These are phyloP conservation scores for Turdus rufiventris DNA, from an alignment of 2,113 vertebrate species.

Conservation along the genomic window DNA sequence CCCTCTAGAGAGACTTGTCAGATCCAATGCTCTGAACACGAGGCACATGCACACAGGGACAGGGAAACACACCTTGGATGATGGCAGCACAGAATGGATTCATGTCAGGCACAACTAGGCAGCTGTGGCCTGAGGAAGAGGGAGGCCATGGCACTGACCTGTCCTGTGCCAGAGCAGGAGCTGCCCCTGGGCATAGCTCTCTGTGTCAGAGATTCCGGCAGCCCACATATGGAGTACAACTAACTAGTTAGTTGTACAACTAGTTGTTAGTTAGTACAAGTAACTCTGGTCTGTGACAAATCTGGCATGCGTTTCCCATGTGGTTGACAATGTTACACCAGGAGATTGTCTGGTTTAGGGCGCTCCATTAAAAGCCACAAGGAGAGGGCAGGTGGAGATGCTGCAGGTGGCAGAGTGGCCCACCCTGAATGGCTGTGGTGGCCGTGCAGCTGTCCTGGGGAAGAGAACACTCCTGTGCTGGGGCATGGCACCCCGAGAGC, in stretches of 20 bases:
- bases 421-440: neutral
- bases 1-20: neutral
- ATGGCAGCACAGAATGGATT: neutral
- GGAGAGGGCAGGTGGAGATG: neutral
- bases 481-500: neutral
- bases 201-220: neutral
- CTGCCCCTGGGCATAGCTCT: neutral
- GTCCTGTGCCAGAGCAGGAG: neutral
- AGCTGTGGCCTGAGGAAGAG: neutral
- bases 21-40: neutral
- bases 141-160: neutral
- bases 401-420: neutral
- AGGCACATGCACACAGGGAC: neutral
- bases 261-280: too few species aligned
- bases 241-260: too few species aligned
- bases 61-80: neutral
- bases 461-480: neutral
- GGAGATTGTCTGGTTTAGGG: neutral
- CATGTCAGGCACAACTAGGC: neutral
- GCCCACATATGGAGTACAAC: fast-evolving
- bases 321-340: fast-evolving
- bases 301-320: fast-evolving
- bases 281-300: neutral
- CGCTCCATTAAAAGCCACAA: neutral
- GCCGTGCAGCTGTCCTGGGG: neutral